Percentiles rank a stretch among this genome's conserved stretches.
Evolutionary conservation across 2,888 invertebrate species (phyloP).

Genomic region (Agriopis marginaria): DNA sequence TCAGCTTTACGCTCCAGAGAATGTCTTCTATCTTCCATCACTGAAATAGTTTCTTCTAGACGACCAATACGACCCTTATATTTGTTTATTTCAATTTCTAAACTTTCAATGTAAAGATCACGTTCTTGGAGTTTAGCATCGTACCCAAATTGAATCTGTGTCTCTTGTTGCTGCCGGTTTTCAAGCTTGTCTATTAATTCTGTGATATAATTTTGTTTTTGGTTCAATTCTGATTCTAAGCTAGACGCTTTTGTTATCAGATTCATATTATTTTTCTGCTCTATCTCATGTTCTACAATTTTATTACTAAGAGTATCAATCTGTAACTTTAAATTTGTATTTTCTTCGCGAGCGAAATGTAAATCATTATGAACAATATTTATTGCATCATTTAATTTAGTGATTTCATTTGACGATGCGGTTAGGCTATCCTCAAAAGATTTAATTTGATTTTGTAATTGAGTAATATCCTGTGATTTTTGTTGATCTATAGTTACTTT

Average conservation of each 20-base stretch:
- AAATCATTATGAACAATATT: slow-evolving; percentile 63
- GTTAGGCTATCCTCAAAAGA: slow-evolving; percentile 58
- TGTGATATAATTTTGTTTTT: slow-evolving; percentile 71
- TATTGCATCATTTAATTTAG: slow-evolving; percentile 59
- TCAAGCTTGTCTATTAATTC: slow-evolving; percentile 70
- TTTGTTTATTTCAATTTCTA: slow-evolving; percentile 89
- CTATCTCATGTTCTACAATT: slow-evolving; percentile 74
- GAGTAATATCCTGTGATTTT: slow-evolving; percentile 59
- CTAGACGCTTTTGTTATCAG: slow-evolving; percentile 72
- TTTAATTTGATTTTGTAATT: slow-evolving; percentile 60
- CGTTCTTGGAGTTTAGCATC: slow-evolving; percentile 91
- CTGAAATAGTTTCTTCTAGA: slow-evolving; percentile 88
- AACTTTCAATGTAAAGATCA: slow-evolving; percentile 90
- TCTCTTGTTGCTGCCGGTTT: slow-evolving; percentile 67
- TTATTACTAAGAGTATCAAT: slow-evolving; percentile 74
- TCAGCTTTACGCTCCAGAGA: slow-evolving; percentile 87
- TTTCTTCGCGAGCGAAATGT: slow-evolving; percentile 62
- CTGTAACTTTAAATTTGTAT: slow-evolving; percentile 59
- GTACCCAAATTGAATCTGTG: slow-evolving; percentile 77
- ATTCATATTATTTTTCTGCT: slow-evolving; percentile 74
- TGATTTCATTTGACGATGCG: slow-evolving; percentile 59
- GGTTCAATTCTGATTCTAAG: slow-evolving; percentile 69
- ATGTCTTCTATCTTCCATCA: slow-evolving; percentile 87
- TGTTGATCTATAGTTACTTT: slow-evolving; percentile 65
- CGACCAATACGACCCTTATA: slow-evolving; percentile 88